Percentiles rank a stretch among this genome's conserved stretches.
phyloP scores from a whole-genome alignment of 2,113 vertebrate species.

The Sciurus niger region DNA sequence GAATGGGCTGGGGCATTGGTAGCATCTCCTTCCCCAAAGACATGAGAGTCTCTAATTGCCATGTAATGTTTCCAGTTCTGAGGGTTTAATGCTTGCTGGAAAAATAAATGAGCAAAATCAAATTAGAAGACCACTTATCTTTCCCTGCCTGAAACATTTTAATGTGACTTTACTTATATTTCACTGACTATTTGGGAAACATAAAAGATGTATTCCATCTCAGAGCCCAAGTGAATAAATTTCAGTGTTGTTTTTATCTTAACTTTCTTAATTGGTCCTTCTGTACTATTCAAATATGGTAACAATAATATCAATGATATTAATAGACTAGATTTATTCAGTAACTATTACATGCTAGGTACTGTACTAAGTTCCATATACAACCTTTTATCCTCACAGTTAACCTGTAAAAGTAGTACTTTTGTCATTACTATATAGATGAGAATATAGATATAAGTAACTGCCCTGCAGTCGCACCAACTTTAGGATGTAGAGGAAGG shows the following conservation, averaged over 20 bases:
- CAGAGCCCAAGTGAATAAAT: slow-evolving; percentile 19
- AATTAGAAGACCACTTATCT: slow-evolving; percentile 66
- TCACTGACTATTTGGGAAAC: not conserved
- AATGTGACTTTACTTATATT: slow-evolving; percentile 57
- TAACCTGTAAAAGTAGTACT: not conserved
- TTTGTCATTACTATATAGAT: not conserved
- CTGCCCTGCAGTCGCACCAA: no score
- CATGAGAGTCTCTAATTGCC: slow-evolving; percentile 24
- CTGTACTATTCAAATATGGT: not conserved
- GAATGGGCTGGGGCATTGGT: not conserved
- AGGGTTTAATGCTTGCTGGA: slow-evolving; percentile 59
- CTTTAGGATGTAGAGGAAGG: not conserved
- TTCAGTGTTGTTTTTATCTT: slow-evolving; percentile 47
- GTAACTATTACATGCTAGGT: not conserved
- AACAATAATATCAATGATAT: not conserved
- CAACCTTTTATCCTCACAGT: not conserved
- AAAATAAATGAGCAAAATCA: slow-evolving; percentile 77
- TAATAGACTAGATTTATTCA: slow-evolving; percentile 43
- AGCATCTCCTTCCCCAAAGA: slow-evolving; percentile 8
- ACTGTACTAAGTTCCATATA: not conserved
- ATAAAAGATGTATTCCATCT: slow-evolving; percentile 30
- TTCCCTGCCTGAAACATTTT: slow-evolving; percentile 66
- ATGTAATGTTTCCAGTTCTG: not conserved
- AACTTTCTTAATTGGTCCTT: slow-evolving; percentile 26
- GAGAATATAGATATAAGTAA: not conserved